Evolutionary conservation across 2,113 vertebrate species (phyloP).

Genomic region (Pomatostomus ruficeps): DNA sequence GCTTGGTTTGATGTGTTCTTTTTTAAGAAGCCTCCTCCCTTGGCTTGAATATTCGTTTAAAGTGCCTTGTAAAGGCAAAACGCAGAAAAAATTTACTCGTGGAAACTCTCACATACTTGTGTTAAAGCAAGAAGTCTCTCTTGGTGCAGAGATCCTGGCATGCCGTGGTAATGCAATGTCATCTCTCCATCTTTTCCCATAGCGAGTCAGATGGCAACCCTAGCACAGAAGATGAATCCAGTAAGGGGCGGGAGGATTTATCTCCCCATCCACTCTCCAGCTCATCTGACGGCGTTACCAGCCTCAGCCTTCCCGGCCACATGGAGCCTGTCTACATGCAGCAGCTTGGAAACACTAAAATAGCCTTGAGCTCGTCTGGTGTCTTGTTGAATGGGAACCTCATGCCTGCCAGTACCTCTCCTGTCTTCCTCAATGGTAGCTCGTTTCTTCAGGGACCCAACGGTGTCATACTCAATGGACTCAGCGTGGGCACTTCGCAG

Average conservation of each 20-base stretch:
- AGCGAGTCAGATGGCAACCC: constrained; percentile 98
- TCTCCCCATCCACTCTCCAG: constrained; percentile 89
- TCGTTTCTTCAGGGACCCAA: constrained; percentile 93
- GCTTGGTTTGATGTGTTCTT: not conserved
- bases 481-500: constrained; percentile 86
- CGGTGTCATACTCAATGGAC: constrained; percentile 93
- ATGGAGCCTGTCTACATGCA: constrained; percentile 92
- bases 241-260: constrained; percentile 94
- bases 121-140: not conserved
- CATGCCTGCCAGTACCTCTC: constrained; percentile 81
- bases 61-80: constrained; percentile 1
- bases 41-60: not conserved
- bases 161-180: not conserved
- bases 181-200: constrained; percentile 21
- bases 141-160: not conserved
- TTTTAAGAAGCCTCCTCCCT: not conserved
- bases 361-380: constrained; percentile 82
- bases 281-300: constrained; percentile 82
- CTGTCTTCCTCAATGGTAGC: constrained; percentile 90
- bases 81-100: fast-evolving
- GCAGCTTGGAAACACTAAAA: constrained; percentile 94
- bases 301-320: constrained; percentile 79
- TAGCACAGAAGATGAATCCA: constrained; percentile 98
- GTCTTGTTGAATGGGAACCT: constrained; percentile 90
- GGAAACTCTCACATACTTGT: not conserved